Base-by-base conservation (phyloP, 1,140 invertebrate genomes). In the Neuroterus valhalla region DNA sequence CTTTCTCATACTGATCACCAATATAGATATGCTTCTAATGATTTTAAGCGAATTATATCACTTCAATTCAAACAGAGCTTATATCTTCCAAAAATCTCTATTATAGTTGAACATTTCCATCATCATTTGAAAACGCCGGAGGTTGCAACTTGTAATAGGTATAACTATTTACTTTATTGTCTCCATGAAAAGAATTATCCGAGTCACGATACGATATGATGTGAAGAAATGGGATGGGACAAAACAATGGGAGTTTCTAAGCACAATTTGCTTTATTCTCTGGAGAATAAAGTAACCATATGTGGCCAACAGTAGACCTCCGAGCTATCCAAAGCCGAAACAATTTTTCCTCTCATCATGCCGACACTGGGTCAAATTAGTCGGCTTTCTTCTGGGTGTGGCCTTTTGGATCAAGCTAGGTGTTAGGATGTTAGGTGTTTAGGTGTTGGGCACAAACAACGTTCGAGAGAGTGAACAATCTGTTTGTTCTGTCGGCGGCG, bases 401-500 rank as follows among this genome's bases (percentile, higher is more conserved):
- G 75, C 78, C 50, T 11, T 19, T 74, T 77, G 75, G 72, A 46
- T 74, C 70, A 67, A 68, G 73, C 69, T 80, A 55, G 52, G 52
- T 55, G 52, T 31, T 55, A 55, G 52, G 46, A 48, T 48, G 46
- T 48, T 48, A 55, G 52, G 52, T 75, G 46, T 75, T 72, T 19
- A 55, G 50, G 50, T 75, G 46, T 75, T 72, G 72, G 74, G 38
- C 67, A 76, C 21, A 55, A 55, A 31, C 23, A 55, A 55, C 52
- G 2, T 11, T 52, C 50, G 73, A 70, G 52, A 75, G 77, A 72
- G 71, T 55, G 75, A 81, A 82, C 77, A 82, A 82, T 82, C 77
- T 82, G 79, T 82, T 82, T 82, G 81, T 82, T 82, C 81, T 81
- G 79, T 74, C 74, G 78, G 79, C 77, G 77, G 79, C 72, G 77